Conservation (phyloP, 1,140 invertebrate species). For the Drosophila nannoptera region DNA sequence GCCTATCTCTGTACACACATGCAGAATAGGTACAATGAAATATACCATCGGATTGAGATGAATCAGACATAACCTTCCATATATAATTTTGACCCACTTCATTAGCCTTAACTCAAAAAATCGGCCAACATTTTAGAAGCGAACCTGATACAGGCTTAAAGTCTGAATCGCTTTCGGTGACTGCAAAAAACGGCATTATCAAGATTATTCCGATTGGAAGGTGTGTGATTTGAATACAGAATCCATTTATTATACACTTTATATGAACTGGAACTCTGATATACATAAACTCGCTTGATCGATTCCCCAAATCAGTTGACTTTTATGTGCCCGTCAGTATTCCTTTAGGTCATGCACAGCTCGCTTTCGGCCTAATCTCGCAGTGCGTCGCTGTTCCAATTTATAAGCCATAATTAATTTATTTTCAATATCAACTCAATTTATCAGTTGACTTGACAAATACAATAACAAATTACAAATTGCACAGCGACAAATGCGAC, state of each 20-base stretch:
- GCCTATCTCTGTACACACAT: too few relatives aligned
- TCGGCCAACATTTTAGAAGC: too few relatives aligned
- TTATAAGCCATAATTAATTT: constrained; percentile 69
- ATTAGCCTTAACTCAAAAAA: too few relatives aligned
- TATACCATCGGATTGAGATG: too few relatives aligned
- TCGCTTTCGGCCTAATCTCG: constrained; percentile 6
- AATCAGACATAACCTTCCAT: too few relatives aligned
- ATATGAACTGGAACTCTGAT: constrained; percentile 4
- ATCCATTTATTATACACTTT: constrained; percentile 9
- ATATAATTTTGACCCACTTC: too few relatives aligned
- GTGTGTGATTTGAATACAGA: constrained; percentile 10
- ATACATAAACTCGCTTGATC: constrained; percentile 11
- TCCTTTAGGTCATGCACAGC: background rate
- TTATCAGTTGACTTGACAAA: constrained; percentile 77
- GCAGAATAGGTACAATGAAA: too few relatives aligned
- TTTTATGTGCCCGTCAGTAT: background rate
- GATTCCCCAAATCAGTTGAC: background rate
- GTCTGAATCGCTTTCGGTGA: background rate
- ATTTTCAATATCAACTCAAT: constrained; percentile 77
- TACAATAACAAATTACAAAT: constrained; percentile 70
- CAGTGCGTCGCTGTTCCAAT: constrained; percentile 37
- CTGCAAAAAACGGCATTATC: constrained; percentile 23
- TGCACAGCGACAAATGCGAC: constrained; percentile 25
- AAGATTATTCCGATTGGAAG: constrained; percentile 12
- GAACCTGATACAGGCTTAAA: too few relatives aligned